Percentiles rank a stretch among this genome's conserved stretches.
phyloP scores from a whole-genome alignment of 2,888 invertebrate genomes.

The Myathropa florea region DNA sequence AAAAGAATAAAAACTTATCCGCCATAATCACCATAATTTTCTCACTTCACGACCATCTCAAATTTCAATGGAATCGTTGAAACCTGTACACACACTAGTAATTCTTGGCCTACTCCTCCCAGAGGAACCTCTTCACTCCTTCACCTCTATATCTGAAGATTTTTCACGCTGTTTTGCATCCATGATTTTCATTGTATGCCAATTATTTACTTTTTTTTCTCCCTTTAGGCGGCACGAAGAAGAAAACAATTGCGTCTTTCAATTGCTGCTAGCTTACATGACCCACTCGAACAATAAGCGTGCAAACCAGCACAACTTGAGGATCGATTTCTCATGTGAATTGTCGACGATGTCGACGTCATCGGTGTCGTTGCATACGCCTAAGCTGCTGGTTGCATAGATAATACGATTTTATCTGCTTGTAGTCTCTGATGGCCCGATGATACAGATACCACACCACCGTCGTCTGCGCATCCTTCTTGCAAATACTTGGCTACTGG shows the following conservation, averaged over 20 bases:
- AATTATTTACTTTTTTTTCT: conserved; percentile 47
- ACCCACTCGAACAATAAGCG: conserved; percentile 56
- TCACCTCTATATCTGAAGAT: conserved; percentile 14
- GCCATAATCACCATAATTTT: conserved; percentile 62
- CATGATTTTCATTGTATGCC: conserved; percentile 61
- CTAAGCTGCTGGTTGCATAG: conserved; percentile 30
- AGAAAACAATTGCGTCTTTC: conserved; percentile 61
- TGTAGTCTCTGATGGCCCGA: conserved; percentile 34
- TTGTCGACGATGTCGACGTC: conserved; percentile 4
- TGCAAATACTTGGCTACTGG: neutral
- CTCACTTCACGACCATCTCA: conserved; percentile 66
- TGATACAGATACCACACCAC: conserved; percentile 39
- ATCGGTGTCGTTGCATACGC: conserved; percentile 3
- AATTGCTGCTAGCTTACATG: conserved; percentile 57
- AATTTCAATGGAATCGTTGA: conserved; percentile 59
- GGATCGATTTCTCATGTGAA: conserved; percentile 70
- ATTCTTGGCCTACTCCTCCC: conserved; percentile 30
- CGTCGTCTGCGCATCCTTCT: neutral
- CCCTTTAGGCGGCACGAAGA: conserved; percentile 32
- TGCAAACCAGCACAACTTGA: conserved; percentile 36
- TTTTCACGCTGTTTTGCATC: conserved; percentile 62
- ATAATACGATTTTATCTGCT: conserved; percentile 38
- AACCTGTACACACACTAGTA: conserved; percentile 46
- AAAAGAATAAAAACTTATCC: neutral
- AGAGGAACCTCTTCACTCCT: conserved; percentile 5